Evolutionary conservation across 2,113 vertebrate genomes (phyloP), one percentile per base, ranked within the genome.

Genomic region (Malurus cyaneus): DNA sequence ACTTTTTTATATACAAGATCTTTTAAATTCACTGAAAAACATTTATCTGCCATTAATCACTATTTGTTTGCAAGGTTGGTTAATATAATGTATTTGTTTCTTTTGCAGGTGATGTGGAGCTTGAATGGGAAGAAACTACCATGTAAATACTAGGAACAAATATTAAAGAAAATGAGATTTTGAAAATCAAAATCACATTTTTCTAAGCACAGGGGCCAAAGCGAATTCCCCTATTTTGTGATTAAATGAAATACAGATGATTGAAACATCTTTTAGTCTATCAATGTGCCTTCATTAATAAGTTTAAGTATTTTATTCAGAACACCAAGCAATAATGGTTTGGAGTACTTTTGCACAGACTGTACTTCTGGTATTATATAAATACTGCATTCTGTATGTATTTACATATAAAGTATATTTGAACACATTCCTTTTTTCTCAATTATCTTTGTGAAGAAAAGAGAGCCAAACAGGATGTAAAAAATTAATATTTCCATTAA

Each of bases 121-220:
- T 99, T 81, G 99, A 99, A 96, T 99, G 99, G 99, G 99, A 99
- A 97, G 99, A 99, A 97, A 99, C 99, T 57, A 99, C 99, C 5
- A 99, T 99, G 99, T 99, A 97, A 98, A 97, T 80, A 76, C 79
- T 89, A 32, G 71, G 47, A 93, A 29, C 80, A 81, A 95, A 93
- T 86, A 76, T 50, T 77, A 57, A 70, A 82, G 53, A 62, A 59
- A 72, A 24, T 59, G 54, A 71, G 64, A 80, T 94, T 92, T 93
- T 88, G 84, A 97, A 95, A 97, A 93, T 50, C 85, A 89, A 88
- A 92, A 61, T 89, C 32, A 41, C 91, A 93, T 96, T 94, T 97
- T 97, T 97, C 89, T 97, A 96, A 97, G 52, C 86, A 87, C 93
- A 98, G 94, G 95, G 92, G 98, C 98, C 98, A 98, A 98, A 98